Conservation (phyloP, 2,113 vertebrate genomes). For the Chaetodon trifascialis region DNA sequence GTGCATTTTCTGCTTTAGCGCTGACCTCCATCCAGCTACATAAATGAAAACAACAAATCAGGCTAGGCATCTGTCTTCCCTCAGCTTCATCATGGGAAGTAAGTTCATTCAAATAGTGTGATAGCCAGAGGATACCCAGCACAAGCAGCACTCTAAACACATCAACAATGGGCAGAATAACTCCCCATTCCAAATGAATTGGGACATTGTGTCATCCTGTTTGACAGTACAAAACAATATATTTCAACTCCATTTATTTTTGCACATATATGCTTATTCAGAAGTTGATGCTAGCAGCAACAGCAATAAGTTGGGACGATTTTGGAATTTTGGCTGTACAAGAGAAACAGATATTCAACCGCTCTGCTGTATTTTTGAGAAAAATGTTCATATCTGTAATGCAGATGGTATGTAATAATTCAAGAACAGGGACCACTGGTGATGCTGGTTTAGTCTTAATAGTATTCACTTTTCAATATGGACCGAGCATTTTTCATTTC, state of each 20-base stretch:
- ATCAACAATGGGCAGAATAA: neutral
- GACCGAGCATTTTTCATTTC: neutral
- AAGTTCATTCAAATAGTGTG: slow-evolving; percentile 3
- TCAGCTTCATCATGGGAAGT: neutral
- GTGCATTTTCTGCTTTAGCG: slow-evolving; percentile 16
- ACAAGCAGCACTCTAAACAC: slow-evolving; percentile 4
- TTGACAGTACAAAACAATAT: no score
- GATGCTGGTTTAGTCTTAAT: neutral
- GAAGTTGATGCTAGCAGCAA: no score
- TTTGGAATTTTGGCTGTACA: neutral
- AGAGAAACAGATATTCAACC: slow-evolving; percentile 1
- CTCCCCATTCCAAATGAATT: no score
- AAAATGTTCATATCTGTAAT: neutral
- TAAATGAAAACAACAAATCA: slow-evolving; percentile 47
- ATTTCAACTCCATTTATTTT: no score
- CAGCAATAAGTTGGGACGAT: no score
- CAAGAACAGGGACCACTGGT: neutral
- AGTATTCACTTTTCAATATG: neutral
- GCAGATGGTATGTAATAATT: neutral
- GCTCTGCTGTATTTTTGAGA: neutral
- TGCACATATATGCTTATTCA: no score
- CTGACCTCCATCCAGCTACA: slow-evolving; percentile 27
- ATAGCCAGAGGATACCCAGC: neutral
- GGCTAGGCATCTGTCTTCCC: neutral
- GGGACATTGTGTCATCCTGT: no score